A percentile compares a stretch with the other conserved stretches of the same genome.
phyloP scores from a whole-genome alignment of 2,797 vertebrate genomes.

The Falco peregrinus region DNA sequence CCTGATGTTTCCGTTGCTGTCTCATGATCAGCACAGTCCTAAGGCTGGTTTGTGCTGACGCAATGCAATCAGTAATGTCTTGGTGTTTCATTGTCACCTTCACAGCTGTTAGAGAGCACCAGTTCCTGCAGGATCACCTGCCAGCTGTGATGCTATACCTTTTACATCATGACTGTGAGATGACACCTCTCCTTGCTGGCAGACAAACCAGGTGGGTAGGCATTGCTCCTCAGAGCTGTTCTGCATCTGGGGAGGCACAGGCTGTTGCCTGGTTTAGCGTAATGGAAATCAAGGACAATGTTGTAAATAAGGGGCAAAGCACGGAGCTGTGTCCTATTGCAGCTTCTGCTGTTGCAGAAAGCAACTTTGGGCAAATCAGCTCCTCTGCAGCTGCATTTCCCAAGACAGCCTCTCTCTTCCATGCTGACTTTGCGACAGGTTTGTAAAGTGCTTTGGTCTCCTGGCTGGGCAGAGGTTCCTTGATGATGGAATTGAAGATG shows the following conservation, averaged over 20 bases:
- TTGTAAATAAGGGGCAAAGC: neutral
- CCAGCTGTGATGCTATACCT: slow-evolving; percentile 27
- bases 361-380: neutral
- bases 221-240: neutral
- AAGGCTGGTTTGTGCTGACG: neutral
- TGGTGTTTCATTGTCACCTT: slow-evolving; percentile 42
- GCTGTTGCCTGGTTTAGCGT: neutral
- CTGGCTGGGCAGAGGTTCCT: neutral
- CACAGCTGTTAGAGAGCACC: neutral
- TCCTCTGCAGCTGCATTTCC: neutral
- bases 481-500: neutral
- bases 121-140: slow-evolving; percentile 16
- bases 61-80: neutral
- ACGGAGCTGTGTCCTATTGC: neutral
- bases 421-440: neutral
- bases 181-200: slow-evolving; percentile 47
- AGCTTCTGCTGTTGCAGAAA: neutral
- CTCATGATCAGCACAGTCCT: neutral
- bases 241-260: neutral
- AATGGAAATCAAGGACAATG: neutral
- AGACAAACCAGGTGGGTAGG: slow-evolving; percentile 48
- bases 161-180: neutral
- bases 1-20: neutral
- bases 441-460: neutral
- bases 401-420: neutral